Percentiles rank a stretch among this genome's conserved stretches.
Evolutionary conservation across 2,797 vertebrate species (phyloP).

Genomic region (Alca torda): DNA sequence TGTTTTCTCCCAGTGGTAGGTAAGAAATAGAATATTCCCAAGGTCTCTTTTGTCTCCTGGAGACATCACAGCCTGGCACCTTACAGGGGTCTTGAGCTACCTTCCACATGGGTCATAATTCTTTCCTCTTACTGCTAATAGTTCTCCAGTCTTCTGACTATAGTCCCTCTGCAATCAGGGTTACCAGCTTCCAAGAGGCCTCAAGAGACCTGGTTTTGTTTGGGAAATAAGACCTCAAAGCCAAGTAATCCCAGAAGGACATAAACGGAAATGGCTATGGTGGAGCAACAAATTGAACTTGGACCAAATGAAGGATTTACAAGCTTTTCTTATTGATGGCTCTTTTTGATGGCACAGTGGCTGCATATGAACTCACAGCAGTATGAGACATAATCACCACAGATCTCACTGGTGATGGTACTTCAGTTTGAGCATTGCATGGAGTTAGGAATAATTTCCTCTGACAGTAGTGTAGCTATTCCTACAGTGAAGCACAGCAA

Average conservation of each 20-base stretch:
- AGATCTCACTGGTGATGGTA: neutral
- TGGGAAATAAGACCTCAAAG: neutral
- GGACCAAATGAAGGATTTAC: neutral
- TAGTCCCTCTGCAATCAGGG: neutral
- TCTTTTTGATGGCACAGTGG: neutral
- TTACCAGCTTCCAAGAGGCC: neutral
- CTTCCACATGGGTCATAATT: neutral
- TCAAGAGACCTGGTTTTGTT: neutral
- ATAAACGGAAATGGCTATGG: neutral
- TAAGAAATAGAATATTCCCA: neutral
- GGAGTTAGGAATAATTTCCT: neutral
- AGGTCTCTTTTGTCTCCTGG: neutral
- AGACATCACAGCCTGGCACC: neutral
- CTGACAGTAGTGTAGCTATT: neutral
- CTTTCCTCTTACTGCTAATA: neutral
- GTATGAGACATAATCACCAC: neutral
- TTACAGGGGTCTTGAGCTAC: neutral
- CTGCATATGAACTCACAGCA: neutral
- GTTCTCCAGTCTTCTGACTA: neutral
- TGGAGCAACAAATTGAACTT: neutral
- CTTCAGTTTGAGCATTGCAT: neutral
- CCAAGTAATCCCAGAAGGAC: neutral
- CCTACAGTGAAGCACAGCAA: neutral
- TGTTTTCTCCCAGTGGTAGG: neutral
- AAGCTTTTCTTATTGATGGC: neutral